Evolutionary conservation across 2,113 vertebrate species (phyloP).

Genomic region (Anarhynchus alexandrinus): DNA sequence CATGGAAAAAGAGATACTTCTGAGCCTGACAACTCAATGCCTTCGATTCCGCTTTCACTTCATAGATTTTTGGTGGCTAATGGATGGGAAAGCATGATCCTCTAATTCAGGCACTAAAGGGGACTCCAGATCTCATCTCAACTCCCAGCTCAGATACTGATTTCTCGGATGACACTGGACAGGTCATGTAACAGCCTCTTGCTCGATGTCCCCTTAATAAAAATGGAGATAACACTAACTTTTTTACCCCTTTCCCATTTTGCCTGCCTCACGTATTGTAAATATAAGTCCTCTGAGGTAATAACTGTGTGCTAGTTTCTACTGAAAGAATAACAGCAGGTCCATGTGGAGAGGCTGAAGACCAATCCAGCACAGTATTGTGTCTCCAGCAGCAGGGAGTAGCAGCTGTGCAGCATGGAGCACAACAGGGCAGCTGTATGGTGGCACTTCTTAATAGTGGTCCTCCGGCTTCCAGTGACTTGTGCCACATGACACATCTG

Average conservation of each 20-base stretch:
- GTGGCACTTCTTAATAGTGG: neutral
- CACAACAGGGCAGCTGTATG: neutral
- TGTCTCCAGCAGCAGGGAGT: neutral
- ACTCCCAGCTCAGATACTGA: neutral
- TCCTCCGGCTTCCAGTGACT: neutral
- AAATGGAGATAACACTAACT: neutral
- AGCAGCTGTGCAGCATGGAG: neutral
- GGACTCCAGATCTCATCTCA: neutral
- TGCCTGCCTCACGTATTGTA: neutral
- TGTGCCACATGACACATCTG: neutral
- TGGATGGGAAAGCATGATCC: neutral
- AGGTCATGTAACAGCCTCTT: neutral
- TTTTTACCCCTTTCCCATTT: neutral
- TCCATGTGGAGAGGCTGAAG: neutral
- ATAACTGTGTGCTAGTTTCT: neutral
- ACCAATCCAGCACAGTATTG: neutral
- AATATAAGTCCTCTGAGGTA: neutral
- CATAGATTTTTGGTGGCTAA: neutral
- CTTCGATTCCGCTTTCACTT: neutral
- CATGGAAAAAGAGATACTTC: conserved; percentile 26
- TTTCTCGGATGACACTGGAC: neutral
- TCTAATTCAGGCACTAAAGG: neutral
- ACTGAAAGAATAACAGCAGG: neutral
- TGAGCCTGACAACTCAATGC: neutral
- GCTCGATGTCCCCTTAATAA: neutral